Evolutionary conservation across 2,888 invertebrate genomes (phyloP), one percentile per base, ranked within the genome.

Genomic region (Tillus elongatus): DNA sequence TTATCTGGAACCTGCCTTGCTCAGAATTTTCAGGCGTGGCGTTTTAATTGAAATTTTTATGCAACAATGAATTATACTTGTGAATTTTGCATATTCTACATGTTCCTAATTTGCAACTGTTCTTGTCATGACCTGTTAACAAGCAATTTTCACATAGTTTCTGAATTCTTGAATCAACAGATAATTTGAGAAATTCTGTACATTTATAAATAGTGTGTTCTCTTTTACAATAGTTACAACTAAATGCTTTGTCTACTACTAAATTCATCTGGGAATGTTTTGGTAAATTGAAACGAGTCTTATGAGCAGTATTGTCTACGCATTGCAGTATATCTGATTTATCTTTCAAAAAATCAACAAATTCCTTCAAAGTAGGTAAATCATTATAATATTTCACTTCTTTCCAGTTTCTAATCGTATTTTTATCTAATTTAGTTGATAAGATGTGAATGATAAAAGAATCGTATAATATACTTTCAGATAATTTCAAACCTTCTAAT

Each of bases 281-380:
- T n/a, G n/a, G n/a, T n/a, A n/a, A n/a, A n/a, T n/a, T n/a, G n/a
- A n/a, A n/a, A n/a, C n/a, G n/a, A n/a, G n/a, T n/a, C n/a, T n/a
- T n/a, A n/a, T n/a, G n/a, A n/a, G n/a, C n/a, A n/a, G 24, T 24
- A n/a, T 24, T n/a, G n/a, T 24, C 24, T n/a, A 24, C 6, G n/a
- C 24, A 24, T n/a, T 24, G 24, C n/a, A 24, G 24, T 8, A 24
- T 24, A 24, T 24, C 24, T 24, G 24, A 24, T 24, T 24, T n/a
- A 8, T 6, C n/a, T n/a, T 24, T 24, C n/a, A n/a, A 24, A 24
- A 15, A 44, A 40, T 16, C 30, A 32, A n/a, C n/a, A n/a, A n/a
- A n/a, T n/a, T n/a, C n/a, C n/a, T n/a, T n/a, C n/a, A n/a, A n/a
- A n/a, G n/a, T n/a, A n/a, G n/a, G n/a, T n/a, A n/a, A n/a, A n/a